Base-by-base conservation (phyloP, 2,888 invertebrate species). In the Orthonychiurus folsomi region DNA sequence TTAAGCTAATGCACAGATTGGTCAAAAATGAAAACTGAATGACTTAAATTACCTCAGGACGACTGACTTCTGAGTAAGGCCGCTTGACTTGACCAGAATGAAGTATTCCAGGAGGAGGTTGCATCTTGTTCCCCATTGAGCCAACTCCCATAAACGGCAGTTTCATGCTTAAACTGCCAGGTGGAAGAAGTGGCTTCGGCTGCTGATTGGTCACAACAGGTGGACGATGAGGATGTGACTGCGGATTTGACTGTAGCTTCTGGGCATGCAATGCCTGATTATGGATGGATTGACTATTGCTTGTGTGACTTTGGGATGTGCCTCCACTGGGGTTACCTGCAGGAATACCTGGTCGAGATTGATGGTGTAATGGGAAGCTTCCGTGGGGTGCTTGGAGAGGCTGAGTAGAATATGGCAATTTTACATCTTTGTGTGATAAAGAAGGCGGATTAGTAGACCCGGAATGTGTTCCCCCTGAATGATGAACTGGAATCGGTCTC, bases 161-260 rank as follows among this genome's bases (percentile, higher is more conserved):
- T 15, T 37, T 37, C 37, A 37, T 37, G 15, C 37, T 37, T 15
- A 37, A 37, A 15, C 37, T 37, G 15, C 37, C 15, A 15, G 37
- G 5, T 37, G 37, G 37, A 37, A 37, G 37, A 5, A 37, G 15
- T 37, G 37, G 37, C 15, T 15, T 37, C 2, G 21, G 24, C 23
- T 23, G 61, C 37, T 48, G 55, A 55, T 27, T 48, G 59, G 24
- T 60, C 55, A 60, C 62, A 59, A 12, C 48, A 63, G n/a, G 63
- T 50, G 12, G 56, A 48, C 15, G 53, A 53, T 5, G 37, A 37
- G 37, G 37, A 9, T 15, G 37, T 37, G 37, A 37, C 15, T 15
- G 9, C 37, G 9, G 9, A 37, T 37, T 5, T 9, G 5, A 15
- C 37, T 37, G 37, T 15, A 9, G 37, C 37, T 37, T 5, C 37